phyloP scores from a whole-genome alignment of 1,140 invertebrate species.

The Maniola jurtina region DNA sequence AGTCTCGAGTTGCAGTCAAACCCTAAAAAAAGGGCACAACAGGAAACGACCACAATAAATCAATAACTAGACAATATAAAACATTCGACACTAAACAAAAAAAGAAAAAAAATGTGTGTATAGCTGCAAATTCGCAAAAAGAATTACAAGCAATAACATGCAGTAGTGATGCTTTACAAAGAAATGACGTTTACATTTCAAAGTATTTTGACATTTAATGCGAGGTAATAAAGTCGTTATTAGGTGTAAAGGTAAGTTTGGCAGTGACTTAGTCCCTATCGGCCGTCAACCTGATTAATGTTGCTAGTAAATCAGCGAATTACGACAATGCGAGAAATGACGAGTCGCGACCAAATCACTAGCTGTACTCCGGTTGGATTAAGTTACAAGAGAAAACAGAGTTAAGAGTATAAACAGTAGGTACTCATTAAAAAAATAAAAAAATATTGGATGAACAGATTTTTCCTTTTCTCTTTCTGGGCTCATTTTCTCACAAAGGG shows the following conservation, averaged over 20 bases:
- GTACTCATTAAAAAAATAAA: too few relatives aligned
- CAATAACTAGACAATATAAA: slow-evolving; percentile 69
- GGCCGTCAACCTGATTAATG: slow-evolving; percentile 77
- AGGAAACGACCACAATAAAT: slow-evolving; percentile 68
- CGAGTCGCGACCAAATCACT: slow-evolving; percentile 72
- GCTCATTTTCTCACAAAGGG: too few relatives aligned
- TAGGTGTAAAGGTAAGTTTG: slow-evolving; percentile 46
- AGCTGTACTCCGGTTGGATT: slow-evolving; percentile 43
- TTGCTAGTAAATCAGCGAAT: slow-evolving; percentile 77
- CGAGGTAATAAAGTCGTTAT: slow-evolving; percentile 39
- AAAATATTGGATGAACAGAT: too few relatives aligned
- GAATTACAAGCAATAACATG: slow-evolving; percentile 76
- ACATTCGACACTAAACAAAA: slow-evolving; percentile 55
- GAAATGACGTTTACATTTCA: slow-evolving; percentile 20
- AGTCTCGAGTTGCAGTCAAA: slow-evolving; percentile 63
- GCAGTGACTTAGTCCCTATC: slow-evolving; percentile 75
- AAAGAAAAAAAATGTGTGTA: slow-evolving; percentile 36
- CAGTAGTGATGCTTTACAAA: slow-evolving; percentile 64
- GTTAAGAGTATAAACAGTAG: too few relatives aligned
- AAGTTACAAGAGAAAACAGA: slow-evolving; percentile 29
- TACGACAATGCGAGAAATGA: slow-evolving; percentile 78
- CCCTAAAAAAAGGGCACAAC: slow-evolving; percentile 54
- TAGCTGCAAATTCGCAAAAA: slow-evolving; percentile 71
- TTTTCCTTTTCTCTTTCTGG: too few relatives aligned
- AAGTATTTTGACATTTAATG: slow-evolving; percentile 42